These are phyloP conservation scores for Poeciliopsis infans DNA, from an alignment of 2,797 vertebrate species.

Conservation along the genomic window DNA sequence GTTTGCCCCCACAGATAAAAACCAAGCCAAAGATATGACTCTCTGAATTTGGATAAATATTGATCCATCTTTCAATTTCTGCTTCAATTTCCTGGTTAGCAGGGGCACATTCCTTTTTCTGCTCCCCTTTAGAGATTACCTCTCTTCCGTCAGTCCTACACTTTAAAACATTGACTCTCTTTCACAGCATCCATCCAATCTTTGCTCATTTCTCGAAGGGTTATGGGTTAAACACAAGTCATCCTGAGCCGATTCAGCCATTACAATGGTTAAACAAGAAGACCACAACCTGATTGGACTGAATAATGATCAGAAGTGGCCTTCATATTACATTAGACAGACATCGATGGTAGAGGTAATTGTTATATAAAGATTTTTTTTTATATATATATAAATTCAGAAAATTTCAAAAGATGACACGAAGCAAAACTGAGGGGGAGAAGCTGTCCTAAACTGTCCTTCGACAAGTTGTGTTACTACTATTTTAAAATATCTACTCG, in stretches of 20 bases:
- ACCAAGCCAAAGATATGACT: conserved; percentile 47
- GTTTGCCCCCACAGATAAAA: conserved; percentile 51
- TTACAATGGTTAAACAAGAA: conserved; percentile 21
- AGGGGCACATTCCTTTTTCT: conserved; percentile 23
- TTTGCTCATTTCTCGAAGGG: conserved; percentile 17
- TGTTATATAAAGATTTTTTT: not conserved
- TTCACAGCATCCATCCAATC: conserved; percentile 23
- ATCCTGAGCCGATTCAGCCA: conserved; percentile 9
- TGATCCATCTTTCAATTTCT: conserved; percentile 60
- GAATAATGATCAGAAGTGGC: conserved; percentile 18
- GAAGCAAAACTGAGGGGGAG: not conserved
- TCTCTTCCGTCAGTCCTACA: conserved; percentile 26
- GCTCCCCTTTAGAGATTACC: conserved; percentile 47
- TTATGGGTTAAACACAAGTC: conserved; percentile 38
- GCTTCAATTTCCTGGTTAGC: conserved; percentile 49
- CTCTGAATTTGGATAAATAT: conserved; percentile 56
- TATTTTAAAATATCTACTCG: not conserved
- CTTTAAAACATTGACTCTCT: conserved; percentile 7
- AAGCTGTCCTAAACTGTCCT: not conserved
- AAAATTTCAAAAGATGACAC: not conserved
- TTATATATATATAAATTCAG: not conserved
- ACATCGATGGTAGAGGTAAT: not conserved
- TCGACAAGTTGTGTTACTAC: not conserved
- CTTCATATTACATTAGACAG: not conserved
- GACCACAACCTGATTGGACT: conserved; percentile 19